Conservation (phyloP, 2,888 invertebrate genomes). For the Heliconius hortense region DNA sequence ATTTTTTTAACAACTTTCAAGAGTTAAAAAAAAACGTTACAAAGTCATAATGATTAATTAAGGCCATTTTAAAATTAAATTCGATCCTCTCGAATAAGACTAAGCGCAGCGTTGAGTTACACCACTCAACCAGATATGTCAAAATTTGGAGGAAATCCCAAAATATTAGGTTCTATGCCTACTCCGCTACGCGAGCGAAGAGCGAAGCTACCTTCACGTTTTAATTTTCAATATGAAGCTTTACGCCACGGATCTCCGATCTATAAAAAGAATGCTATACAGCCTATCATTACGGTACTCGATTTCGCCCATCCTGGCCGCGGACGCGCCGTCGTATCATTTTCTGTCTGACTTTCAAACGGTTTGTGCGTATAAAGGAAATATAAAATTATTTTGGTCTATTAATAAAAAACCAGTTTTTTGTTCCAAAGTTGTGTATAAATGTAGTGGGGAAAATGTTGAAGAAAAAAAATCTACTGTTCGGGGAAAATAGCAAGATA, state of each 20-base stretch:
- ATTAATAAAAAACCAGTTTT: not conserved
- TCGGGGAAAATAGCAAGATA: slow-evolving; percentile 61
- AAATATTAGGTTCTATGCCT: no score
- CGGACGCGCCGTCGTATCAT: not conserved
- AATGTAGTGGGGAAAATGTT: slow-evolving; percentile 12
- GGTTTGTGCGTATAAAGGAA: not conserved
- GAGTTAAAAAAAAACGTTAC: no score
- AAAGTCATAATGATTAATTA: no score
- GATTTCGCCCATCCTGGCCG: slow-evolving; percentile 7
- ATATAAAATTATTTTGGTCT: not conserved
- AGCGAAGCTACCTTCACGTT: not conserved
- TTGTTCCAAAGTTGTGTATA: not conserved
- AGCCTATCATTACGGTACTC: slow-evolving; percentile 4
- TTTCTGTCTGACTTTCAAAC: not conserved
- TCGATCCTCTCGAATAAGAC: no score
- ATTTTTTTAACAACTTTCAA: no score
- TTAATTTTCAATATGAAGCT: not conserved
- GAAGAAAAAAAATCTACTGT: slow-evolving; percentile 46
- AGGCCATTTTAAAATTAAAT: no score
- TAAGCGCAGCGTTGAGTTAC: no score
- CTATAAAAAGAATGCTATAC: slow-evolving; percentile 4
- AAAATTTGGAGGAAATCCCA: no score
- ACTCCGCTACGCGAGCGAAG: not conserved
- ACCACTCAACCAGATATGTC: no score
- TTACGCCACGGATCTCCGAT: not conserved